phyloP scores from a whole-genome alignment of 2,113 vertebrate genomes.

The Neotragus pygmaeus region DNA sequence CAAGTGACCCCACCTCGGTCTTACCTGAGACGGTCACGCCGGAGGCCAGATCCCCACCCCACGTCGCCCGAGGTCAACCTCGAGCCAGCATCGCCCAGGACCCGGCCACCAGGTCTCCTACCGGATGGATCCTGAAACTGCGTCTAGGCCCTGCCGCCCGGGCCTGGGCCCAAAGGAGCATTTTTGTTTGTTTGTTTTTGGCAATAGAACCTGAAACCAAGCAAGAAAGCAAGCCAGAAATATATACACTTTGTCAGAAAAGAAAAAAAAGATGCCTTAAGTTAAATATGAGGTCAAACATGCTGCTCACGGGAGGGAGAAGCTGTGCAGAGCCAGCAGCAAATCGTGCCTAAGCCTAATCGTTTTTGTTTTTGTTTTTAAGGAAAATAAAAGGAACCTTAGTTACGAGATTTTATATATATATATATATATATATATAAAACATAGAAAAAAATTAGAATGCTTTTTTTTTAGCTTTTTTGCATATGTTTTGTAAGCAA shows the following conservation, averaged over 20 bases:
- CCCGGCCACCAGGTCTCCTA: background rate
- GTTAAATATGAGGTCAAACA: slow-evolving; percentile 73
- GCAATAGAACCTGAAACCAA: slow-evolving; percentile 1
- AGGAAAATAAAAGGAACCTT: slow-evolving; percentile 78
- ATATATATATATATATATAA: background rate
- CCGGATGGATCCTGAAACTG: too few relatives aligned
- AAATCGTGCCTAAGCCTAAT: slow-evolving; percentile 84
- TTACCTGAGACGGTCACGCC: background rate
- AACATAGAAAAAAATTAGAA: slow-evolving; percentile 78
- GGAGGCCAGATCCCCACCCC: background rate
- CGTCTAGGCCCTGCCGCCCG: too few relatives aligned
- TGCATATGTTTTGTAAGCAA: slow-evolving; percentile 86
- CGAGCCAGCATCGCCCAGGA: background rate
- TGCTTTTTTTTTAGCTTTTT: slow-evolving; percentile 79
- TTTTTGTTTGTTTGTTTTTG: background rate
- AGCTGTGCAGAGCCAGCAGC: slow-evolving; percentile 75
- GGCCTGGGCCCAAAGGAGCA: slow-evolving; percentile 57
- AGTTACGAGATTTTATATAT: slow-evolving; percentile 78
- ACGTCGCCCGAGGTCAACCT: background rate
- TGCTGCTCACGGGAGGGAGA: slow-evolving; percentile 71
- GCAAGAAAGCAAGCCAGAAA: too few relatives aligned
- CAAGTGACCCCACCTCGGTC: background rate
- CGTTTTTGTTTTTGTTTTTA: slow-evolving; percentile 73
- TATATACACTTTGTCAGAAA: slow-evolving; percentile 71
- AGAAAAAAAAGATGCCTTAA: slow-evolving; percentile 85